Percentiles rank a stretch among this genome's conserved stretches.
Conservation (phyloP, 53 echinoderm and acorn worm genomes). For the Apostichopus leukothele region DNA sequence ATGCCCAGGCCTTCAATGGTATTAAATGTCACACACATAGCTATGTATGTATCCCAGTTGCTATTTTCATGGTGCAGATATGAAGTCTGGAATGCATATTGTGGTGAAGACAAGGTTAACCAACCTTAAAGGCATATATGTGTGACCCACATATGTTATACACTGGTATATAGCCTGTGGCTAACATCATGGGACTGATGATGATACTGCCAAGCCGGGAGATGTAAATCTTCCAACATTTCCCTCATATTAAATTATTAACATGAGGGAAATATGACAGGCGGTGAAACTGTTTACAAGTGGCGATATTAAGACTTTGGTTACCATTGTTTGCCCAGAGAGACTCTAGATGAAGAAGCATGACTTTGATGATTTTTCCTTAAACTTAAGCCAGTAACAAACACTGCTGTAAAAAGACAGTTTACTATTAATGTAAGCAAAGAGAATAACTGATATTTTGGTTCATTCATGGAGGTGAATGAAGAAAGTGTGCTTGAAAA, state of each 20-base stretch:
- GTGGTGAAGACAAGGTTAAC: slow-evolving; percentile 35
- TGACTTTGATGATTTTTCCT: too few relatives aligned
- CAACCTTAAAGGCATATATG: slow-evolving; percentile 22
- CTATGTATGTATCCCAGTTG: background rate
- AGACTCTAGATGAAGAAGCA: too few relatives aligned
- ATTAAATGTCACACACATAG: background rate
- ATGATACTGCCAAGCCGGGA: slow-evolving; percentile 1
- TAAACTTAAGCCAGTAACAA: too few relatives aligned
- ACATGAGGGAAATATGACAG: slow-evolving; percentile 27
- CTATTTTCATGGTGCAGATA: background rate
- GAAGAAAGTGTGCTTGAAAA: too few relatives aligned
- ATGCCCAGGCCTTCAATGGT: background rate
- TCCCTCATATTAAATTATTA: background rate
- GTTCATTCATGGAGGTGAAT: too few relatives aligned
- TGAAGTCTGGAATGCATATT: slow-evolving; percentile 42
- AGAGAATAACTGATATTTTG: too few relatives aligned
- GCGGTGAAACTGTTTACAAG: background rate
- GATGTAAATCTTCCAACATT: slow-evolving; percentile 30
- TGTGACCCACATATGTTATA: slow-evolving; percentile 30
- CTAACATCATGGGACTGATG: background rate
- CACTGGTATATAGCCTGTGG: slow-evolving; percentile 5
- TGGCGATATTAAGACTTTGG: too few relatives aligned
- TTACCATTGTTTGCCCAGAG: too few relatives aligned
- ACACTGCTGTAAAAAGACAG: too few relatives aligned
- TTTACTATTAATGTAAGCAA: too few relatives aligned